Conservation (phyloP, 2,888 invertebrate species). For the Tipula vernalis region DNA sequence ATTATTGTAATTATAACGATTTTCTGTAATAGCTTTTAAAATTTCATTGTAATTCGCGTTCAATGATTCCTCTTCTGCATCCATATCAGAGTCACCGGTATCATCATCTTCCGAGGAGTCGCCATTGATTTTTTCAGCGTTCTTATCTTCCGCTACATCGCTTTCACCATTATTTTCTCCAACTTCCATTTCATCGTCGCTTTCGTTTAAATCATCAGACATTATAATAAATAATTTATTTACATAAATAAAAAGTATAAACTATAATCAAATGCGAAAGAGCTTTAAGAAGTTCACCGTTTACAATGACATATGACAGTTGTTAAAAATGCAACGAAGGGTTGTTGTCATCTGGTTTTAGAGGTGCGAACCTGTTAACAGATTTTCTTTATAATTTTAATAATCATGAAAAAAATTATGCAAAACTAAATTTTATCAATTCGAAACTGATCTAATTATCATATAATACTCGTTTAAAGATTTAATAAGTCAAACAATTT, state of each 20-base stretch:
- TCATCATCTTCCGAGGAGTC: slow-evolving; percentile 15
- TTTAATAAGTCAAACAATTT: too few relatives aligned
- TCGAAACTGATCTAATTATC: too few relatives aligned
- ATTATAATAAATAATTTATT: not conserved
- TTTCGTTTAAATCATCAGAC: not conserved
- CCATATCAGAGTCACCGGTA: not conserved
- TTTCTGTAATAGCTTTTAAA: slow-evolving; percentile 20
- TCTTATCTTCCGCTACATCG: slow-evolving; percentile 21
- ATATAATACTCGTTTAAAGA: too few relatives aligned
- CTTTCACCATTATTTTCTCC: not conserved
- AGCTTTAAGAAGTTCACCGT: not conserved
- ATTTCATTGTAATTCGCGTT: slow-evolving; percentile 21
- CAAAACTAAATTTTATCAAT: too few relatives aligned
- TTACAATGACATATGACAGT: not conserved
- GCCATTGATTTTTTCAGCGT: slow-evolving; percentile 20
- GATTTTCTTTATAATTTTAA: too few relatives aligned
- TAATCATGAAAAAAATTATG: too few relatives aligned
- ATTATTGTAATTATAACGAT: slow-evolving; percentile 26
- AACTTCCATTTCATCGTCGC: not conserved
- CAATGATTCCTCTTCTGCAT: slow-evolving; percentile 18
- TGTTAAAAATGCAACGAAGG: not conserved
- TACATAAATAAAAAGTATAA: not conserved
- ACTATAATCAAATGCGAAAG: not conserved
- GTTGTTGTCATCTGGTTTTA: not conserved
- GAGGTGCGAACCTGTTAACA: not conserved